These are phyloP conservation scores for Telmatochromis sp. DNA, from an alignment of 2,113 vertebrate species.

Conservation along the genomic window DNA sequence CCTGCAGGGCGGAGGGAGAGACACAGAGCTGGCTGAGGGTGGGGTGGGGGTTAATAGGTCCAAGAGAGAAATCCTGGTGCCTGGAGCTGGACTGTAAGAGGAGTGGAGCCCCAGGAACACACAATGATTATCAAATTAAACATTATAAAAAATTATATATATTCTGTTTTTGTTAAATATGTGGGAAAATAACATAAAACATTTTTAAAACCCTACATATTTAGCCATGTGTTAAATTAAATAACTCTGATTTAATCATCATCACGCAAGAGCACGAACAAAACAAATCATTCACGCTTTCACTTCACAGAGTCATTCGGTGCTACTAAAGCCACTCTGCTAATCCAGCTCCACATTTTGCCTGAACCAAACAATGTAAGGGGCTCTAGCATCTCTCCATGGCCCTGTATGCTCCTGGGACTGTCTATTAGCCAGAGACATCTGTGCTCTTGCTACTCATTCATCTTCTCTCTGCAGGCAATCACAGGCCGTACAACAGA, in stretches of 20 bases:
- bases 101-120: not conserved
- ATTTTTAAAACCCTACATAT: not conserved
- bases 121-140: not conserved
- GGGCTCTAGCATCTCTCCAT: not conserved
- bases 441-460: conserved; percentile 28
- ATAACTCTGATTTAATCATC: not conserved
- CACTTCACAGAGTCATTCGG: not conserved
- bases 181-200: not conserved
- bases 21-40: not conserved
- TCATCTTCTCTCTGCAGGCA: not conserved
- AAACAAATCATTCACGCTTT: not conserved
- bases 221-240: not conserved
- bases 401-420: conserved; percentile 22
- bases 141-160: not conserved
- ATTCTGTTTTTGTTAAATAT: not conserved
- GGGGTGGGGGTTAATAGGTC: conserved; percentile 1
- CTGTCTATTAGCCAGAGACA: conserved; percentile 33
- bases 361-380: not conserved
- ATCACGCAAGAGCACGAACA: not conserved
- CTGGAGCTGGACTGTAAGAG: not conserved
- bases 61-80: conserved; percentile 23
- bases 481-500: not conserved
- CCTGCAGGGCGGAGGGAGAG: conserved; percentile 16
- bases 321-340: not conserved
- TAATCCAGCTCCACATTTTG: conserved; percentile 37